These are phyloP conservation scores for Remorina albescens DNA, from an alignment of 2,797 vertebrate genomes.

Conservation along the genomic window DNA sequence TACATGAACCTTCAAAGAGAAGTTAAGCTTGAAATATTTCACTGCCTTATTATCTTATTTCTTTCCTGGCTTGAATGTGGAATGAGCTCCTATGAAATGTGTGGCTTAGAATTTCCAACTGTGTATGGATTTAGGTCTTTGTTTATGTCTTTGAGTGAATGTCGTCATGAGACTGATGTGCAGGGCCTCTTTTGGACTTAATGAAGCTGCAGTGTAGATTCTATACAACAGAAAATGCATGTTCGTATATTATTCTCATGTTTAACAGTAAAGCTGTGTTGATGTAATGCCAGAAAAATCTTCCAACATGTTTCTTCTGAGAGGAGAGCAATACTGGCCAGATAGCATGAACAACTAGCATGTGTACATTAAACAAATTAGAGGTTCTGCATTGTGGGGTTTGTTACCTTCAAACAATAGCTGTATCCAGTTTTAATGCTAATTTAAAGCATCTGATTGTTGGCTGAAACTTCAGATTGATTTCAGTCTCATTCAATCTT, in stretches of 20 bases:
- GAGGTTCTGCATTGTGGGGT: too few relatives aligned
- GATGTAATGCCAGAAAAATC: too few relatives aligned
- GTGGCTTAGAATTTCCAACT: constrained; percentile 33
- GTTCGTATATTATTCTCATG: not conserved
- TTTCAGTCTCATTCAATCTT: not conserved
- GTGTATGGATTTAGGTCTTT: constrained; percentile 20
- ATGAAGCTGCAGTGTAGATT: not conserved
- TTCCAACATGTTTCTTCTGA: too few relatives aligned
- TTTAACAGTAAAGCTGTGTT: not conserved
- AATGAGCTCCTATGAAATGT: constrained; percentile 40
- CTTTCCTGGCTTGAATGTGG: constrained; percentile 39
- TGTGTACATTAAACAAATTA: too few relatives aligned
- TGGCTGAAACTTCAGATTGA: too few relatives aligned
- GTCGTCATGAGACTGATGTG: constrained; percentile 20
- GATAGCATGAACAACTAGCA: too few relatives aligned
- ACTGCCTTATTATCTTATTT: constrained; percentile 38
- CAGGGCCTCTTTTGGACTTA: constrained; percentile 8
- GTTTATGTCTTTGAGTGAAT: constrained; percentile 37
- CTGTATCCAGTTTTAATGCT: too few relatives aligned
- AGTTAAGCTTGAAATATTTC: constrained; percentile 54
- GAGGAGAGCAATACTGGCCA: too few relatives aligned
- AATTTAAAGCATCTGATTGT: too few relatives aligned
- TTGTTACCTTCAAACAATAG: too few relatives aligned
- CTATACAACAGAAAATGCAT: not conserved
- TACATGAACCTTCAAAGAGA: constrained; percentile 61